Evolutionary conservation across 2,113 vertebrate species (phyloP).

Genomic region (Lamprologus speciosus): DNA sequence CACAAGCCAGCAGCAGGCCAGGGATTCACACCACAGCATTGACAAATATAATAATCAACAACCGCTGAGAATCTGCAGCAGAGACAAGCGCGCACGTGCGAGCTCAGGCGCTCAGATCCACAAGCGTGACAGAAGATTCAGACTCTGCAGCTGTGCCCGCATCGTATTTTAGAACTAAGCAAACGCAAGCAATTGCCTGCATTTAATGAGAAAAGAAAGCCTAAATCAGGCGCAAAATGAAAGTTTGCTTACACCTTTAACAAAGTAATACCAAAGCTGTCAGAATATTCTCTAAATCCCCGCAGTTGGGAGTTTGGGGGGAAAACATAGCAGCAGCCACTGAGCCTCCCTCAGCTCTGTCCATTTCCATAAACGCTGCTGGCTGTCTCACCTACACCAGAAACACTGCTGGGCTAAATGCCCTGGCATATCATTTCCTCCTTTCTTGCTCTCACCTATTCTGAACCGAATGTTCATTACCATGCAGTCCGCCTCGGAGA

Average conservation of each 20-base stretch:
- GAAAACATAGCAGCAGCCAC: conserved; percentile 35
- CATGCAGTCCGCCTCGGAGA: conserved; percentile 68
- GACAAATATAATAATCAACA: conserved; percentile 56
- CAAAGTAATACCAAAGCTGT: conserved; percentile 41
- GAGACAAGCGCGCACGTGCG: neutral
- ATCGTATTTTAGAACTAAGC: conserved; percentile 19
- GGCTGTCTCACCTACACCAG: conserved; percentile 72
- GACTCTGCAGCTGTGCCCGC: neutral
- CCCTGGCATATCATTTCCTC: conserved; percentile 71
- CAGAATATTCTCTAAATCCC: conserved; percentile 19
- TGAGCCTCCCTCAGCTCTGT: conserved; percentile 60
- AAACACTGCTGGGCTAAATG: conserved; percentile 74
- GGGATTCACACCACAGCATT: conserved; percentile 41
- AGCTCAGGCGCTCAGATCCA: neutral
- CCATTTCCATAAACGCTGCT: conserved; percentile 79
- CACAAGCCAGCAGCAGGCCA: conserved; percentile 55
- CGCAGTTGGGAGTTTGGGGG: conserved; percentile 39
- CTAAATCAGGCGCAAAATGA: conserved; percentile 38
- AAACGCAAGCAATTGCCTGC: conserved; percentile 4
- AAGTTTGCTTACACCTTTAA: conserved; percentile 38
- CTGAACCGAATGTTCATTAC: conserved; percentile 74
- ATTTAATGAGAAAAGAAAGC: conserved; percentile 42
- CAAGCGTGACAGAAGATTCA: neutral
- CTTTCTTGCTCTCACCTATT: conserved; percentile 48
- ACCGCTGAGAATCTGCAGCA: conserved; percentile 13